Evolutionary conservation across 1,140 invertebrate species (phyloP).

Genomic region (Cherax quadricarinatus): DNA sequence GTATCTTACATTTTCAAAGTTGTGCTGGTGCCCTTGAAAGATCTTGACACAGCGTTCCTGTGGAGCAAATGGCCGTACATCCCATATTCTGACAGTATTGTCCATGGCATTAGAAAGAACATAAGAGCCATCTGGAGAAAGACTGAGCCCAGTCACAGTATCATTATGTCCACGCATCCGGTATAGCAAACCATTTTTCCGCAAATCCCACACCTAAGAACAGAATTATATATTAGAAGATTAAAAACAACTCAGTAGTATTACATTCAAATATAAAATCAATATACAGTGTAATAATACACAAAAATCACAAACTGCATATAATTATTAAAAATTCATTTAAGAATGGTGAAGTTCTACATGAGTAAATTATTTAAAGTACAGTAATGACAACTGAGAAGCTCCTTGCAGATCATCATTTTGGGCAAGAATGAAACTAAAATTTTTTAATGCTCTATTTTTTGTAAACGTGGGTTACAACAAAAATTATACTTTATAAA

Average conservation of each 20-base stretch:
- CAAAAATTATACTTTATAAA: no score
- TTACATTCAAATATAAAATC: neutral
- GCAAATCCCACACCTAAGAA: conserved; percentile 91
- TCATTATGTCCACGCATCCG: conserved; percentile 93
- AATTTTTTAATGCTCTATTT: no score
- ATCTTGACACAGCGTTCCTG: conserved; percentile 96
- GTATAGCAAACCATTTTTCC: conserved; percentile 92
- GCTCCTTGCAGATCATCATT: no score
- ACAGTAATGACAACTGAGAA: no score
- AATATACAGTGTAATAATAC: neutral
- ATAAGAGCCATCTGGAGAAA: conserved; percentile 96
- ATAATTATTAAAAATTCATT: no score
- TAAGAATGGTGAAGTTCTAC: no score
- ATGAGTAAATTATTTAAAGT: no score
- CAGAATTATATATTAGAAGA: neutral
- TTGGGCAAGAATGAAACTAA: no score
- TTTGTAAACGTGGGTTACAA: no score
- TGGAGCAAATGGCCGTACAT: conserved; percentile 85
- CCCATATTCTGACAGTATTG: conserved; percentile 88
- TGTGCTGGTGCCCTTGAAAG: conserved; percentile 95
- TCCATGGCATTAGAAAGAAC: conserved; percentile 98
- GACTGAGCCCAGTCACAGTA: conserved; percentile 93
- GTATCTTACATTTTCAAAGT: conserved; percentile 89
- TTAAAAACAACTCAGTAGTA: neutral
- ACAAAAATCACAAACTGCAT: neutral